These are phyloP conservation scores for Chloromyia formosa DNA, from an alignment of 2,888 invertebrate genomes.

Conservation along the genomic window DNA sequence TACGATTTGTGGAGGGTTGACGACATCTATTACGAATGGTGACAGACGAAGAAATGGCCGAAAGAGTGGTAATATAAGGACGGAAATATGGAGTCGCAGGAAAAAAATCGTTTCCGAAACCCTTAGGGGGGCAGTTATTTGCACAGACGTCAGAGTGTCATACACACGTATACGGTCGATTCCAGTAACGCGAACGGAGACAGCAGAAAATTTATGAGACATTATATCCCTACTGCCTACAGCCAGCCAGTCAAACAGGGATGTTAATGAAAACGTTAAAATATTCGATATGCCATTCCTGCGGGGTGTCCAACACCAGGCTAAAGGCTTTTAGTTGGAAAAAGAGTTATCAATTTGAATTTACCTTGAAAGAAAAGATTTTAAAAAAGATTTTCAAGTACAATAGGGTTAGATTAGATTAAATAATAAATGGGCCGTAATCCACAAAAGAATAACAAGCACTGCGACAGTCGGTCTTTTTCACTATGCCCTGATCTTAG, in stretches of 20 bases:
- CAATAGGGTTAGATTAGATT: too few relatives aligned
- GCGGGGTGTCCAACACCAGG: not conserved
- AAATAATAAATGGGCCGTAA: too few relatives aligned
- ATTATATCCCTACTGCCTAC: not conserved
- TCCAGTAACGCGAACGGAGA: constrained; percentile 13
- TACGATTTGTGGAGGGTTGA: not conserved
- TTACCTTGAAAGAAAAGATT: too few relatives aligned
- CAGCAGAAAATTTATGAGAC: constrained; percentile 31
- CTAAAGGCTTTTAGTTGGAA: too few relatives aligned
- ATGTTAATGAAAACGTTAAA: constrained; percentile 29
- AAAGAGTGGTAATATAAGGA: not conserved
- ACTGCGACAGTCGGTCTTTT: too few relatives aligned
- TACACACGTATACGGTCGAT: not conserved
- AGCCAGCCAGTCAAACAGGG: constrained; percentile 9
- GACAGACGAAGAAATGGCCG: not conserved
- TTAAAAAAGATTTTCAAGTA: too few relatives aligned
- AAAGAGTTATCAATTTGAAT: too few relatives aligned
- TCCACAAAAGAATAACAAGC: too few relatives aligned
- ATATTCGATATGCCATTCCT: not conserved
- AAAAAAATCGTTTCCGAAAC: constrained; percentile 15
- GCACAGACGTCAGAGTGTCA: constrained; percentile 23
- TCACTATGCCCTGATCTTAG: too few relatives aligned
- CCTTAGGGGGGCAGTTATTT: constrained; percentile 34
- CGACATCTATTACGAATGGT: not conserved
- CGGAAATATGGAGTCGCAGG: not conserved